Evolutionary conservation across 2,113 vertebrate species (phyloP).

Genomic region (Peromyscus maniculatus): DNA sequence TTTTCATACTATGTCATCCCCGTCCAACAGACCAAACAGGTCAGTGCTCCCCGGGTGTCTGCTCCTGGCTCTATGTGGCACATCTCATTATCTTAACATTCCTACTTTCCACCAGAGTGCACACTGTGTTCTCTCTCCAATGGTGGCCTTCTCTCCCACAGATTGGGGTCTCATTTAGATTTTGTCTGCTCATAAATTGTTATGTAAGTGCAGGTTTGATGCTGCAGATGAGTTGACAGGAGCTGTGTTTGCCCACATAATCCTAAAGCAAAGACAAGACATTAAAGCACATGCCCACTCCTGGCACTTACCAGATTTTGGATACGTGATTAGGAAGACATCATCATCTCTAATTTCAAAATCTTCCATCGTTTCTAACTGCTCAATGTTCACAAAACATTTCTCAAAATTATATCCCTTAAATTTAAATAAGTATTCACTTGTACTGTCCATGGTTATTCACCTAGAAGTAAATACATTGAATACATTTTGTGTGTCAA

Average conservation of each 20-base stretch:
- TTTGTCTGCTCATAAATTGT: neutral
- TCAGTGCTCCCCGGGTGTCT: neutral
- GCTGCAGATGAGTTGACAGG: neutral
- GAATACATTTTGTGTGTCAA: neutral
- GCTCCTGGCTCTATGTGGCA: neutral
- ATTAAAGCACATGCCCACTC: neutral
- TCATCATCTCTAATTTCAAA: conserved; percentile 68
- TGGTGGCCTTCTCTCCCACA: neutral
- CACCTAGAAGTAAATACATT: conserved; percentile 36
- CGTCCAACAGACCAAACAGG: neutral
- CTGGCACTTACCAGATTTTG: conserved; percentile 70
- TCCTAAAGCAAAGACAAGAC: neutral
- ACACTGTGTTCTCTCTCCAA: no score
- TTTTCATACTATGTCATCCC: neutral
- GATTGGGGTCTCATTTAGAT: neutral
- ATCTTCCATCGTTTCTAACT: conserved; percentile 32
- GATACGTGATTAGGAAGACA: conserved; percentile 59
- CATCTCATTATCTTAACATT: neutral
- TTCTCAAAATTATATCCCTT: conserved; percentile 45
- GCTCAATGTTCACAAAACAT: rapidly evolving
- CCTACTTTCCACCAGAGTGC: no score
- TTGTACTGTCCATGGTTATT: conserved; percentile 27
- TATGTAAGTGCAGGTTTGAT: neutral
- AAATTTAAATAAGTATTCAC: neutral
- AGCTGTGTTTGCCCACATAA: neutral